phyloP scores from a whole-genome alignment of 2,113 vertebrate species.

The Eclectus roratus region DNA sequence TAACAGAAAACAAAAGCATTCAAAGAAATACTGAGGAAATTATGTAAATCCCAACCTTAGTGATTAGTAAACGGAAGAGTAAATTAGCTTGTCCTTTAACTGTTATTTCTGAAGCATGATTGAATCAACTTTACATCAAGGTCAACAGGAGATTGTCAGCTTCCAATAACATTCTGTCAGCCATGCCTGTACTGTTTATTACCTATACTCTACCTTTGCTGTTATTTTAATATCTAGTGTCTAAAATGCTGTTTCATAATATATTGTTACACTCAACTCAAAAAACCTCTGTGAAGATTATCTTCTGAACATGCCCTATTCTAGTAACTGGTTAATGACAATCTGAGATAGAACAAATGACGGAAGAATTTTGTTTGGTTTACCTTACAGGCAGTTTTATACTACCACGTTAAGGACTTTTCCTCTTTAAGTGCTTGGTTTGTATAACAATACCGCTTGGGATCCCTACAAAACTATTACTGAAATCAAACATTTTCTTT shows the following conservation, averaged over 20 bases:
- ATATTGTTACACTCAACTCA: background rate
- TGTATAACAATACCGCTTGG: background rate
- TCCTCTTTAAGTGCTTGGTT: background rate
- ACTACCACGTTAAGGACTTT: background rate
- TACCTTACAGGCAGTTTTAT: background rate
- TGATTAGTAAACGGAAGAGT: background rate
- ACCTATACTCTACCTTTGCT: background rate
- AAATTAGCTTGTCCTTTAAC: background rate
- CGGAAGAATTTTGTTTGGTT: background rate
- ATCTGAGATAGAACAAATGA: background rate
- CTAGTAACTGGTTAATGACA: background rate
- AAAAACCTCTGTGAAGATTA: background rate
- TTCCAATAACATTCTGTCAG: background rate
- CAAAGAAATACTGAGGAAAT: background rate
- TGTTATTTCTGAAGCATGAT: background rate
- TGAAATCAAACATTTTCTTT: background rate
- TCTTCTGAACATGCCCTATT: background rate
- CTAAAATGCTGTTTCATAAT: background rate
- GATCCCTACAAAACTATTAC: background rate
- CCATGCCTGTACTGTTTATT: background rate
- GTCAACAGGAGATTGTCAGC: background rate
- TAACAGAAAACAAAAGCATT: background rate
- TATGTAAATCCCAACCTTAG: background rate
- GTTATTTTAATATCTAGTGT: background rate
- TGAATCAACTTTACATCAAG: background rate